These are phyloP conservation scores for Xiphorhynchus erythropygius DNA, from an alignment of 2,797 vertebrate genomes.

Conservation along the genomic window DNA sequence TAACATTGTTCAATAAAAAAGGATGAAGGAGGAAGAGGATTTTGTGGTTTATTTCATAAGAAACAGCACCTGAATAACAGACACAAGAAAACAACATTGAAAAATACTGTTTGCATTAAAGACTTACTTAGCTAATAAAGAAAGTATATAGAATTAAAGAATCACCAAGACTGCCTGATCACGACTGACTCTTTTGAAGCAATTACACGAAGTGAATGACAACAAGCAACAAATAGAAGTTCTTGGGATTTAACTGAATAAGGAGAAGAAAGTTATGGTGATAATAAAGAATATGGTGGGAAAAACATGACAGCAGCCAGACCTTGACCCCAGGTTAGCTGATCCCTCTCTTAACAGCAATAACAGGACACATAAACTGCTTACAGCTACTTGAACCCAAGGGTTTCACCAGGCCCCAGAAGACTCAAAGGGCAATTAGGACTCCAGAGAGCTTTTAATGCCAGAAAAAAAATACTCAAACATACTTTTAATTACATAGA, in stretches of 20 bases:
- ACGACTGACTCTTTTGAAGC: not conserved
- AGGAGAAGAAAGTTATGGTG: not conserved
- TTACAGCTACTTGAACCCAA: not conserved
- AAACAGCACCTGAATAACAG: not conserved
- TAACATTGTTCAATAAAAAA: rapidly evolving
- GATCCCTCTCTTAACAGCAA: not conserved
- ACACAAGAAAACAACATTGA: not conserved
- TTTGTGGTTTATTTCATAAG: not conserved
- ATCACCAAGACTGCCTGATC: rapidly evolving
- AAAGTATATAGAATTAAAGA: rapidly evolving
- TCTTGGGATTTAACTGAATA: not conserved
- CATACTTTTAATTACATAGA: not conserved
- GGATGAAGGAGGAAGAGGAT: rapidly evolving
- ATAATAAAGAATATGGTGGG: rapidly evolving
- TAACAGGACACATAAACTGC: rapidly evolving
- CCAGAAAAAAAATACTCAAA: rapidly evolving
- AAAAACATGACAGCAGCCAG: not conserved
- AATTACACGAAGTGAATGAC: rapidly evolving
- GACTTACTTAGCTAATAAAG: not conserved
- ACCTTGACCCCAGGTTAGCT: rapidly evolving
- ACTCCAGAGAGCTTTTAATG: not conserved
- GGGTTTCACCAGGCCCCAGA: no score
- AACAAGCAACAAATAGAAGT: not conserved
- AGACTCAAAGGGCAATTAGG: not conserved
- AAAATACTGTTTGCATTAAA: rapidly evolving